phyloP scores from a whole-genome alignment of 2,113 vertebrate genomes.

The Gymnarchus niloticus region DNA sequence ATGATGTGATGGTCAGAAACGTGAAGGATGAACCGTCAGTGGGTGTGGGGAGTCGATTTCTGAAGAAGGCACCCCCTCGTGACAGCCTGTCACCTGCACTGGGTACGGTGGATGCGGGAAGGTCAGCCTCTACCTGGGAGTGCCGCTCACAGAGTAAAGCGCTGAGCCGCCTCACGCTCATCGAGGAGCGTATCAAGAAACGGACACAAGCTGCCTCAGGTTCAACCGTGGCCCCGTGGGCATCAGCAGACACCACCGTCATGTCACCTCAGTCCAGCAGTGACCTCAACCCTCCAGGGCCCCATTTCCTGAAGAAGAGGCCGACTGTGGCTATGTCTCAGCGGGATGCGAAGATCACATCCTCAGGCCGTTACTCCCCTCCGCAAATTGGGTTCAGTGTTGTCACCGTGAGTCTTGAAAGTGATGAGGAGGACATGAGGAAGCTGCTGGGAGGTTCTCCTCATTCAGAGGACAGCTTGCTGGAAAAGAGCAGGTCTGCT shows the following conservation, averaged over 20 bases:
- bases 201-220: slow-evolving; percentile 34
- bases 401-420: slow-evolving; percentile 47
- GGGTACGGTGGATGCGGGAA: slow-evolving; percentile 21
- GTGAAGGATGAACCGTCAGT: slow-evolving; percentile 26
- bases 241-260: background rate
- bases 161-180: slow-evolving; percentile 56
- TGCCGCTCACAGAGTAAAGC: slow-evolving; percentile 42
- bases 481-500: background rate
- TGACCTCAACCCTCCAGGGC: slow-evolving; percentile 22
- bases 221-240: background rate
- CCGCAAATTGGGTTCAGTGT: slow-evolving; percentile 12
- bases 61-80: slow-evolving; percentile 53
- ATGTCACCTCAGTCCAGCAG: slow-evolving; percentile 32
- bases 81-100: slow-evolving; percentile 36
- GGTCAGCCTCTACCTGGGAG: slow-evolving; percentile 26
- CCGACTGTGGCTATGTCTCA: background rate
- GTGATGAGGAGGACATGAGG: slow-evolving; percentile 66
- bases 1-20: background rate
- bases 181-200: slow-evolving; percentile 59
- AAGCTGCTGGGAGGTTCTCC: slow-evolving; percentile 50
- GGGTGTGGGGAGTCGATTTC: slow-evolving; percentile 54
- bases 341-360: background rate
- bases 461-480: slow-evolving; percentile 25
- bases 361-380: background rate
- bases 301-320: slow-evolving; percentile 60